A percentile compares a stretch with the other conserved stretches of the same genome.
Conservation (phyloP, 1,140 invertebrate species). For the Melanaphis sacchari region DNA sequence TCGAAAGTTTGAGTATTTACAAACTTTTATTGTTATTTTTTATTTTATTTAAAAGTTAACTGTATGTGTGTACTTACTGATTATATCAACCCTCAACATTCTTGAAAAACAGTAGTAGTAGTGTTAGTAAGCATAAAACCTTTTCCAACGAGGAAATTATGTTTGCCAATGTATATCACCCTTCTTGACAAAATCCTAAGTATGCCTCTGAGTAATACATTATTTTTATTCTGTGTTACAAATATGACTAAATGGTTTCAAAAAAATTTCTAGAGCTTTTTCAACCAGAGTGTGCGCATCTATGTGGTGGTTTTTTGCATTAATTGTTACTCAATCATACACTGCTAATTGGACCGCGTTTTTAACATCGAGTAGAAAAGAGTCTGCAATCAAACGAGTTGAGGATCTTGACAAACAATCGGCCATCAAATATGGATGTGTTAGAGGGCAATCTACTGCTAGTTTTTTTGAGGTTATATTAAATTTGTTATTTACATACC, state of each 20-base stretch:
- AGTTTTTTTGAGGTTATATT: conserved; percentile 83
- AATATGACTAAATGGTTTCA: neutral
- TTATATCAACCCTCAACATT: too few species aligned
- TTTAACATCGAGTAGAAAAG: conserved; percentile 94
- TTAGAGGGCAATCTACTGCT: conserved; percentile 88
- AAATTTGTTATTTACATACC: neutral
- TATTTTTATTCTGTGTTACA: neutral
- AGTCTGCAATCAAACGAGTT: conserved; percentile 93
- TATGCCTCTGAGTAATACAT: too few species aligned
- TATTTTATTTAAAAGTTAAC: too few species aligned
- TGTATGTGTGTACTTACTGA: too few species aligned
- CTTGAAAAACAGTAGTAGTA: too few species aligned
- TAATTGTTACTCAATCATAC: conserved; percentile 99
- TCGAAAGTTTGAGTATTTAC: too few species aligned
- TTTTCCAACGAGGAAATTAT: too few species aligned
- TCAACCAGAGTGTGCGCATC: conserved; percentile 88
- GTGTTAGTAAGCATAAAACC: too few species aligned
- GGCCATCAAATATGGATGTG: conserved; percentile 95
- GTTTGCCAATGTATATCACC: too few species aligned
- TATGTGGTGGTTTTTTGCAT: conserved; percentile 98
- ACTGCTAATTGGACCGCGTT: conserved; percentile 98
- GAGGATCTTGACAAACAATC: conserved; percentile 96
- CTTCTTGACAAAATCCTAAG: too few species aligned
- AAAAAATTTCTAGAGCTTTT: conserved; percentile 71
- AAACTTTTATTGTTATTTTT: too few species aligned